Evolutionary conservation across 2,797 vertebrate genomes (phyloP).

Genomic region (Valencia hispanica): DNA sequence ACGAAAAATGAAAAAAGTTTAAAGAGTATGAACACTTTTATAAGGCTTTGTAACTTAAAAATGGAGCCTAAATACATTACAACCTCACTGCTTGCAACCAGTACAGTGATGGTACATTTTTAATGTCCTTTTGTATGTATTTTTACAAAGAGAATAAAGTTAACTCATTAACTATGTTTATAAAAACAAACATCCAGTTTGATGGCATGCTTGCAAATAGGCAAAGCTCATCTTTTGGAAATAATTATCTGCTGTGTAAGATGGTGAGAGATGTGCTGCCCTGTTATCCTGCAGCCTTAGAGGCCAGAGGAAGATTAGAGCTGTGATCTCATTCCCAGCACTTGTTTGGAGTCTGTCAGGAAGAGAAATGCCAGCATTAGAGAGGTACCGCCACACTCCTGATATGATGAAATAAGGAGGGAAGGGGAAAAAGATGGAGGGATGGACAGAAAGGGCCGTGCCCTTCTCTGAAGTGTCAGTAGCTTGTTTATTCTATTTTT

Average conservation of each 20-base stretch:
- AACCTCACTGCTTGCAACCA: constrained; percentile 32
- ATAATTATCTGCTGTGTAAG: constrained; percentile 93
- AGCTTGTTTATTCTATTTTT: constrained; percentile 93
- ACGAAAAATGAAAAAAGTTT: not conserved
- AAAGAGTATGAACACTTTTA: not conserved
- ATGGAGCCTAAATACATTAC: constrained; percentile 41
- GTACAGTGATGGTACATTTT: constrained; percentile 31
- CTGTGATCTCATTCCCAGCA: constrained; percentile 98
- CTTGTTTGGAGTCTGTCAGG: constrained; percentile 99
- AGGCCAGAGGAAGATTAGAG: constrained; percentile 98
- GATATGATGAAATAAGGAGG: constrained; percentile 98
- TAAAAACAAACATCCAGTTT: constrained; percentile 47
- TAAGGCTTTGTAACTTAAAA: constrained; percentile 16
- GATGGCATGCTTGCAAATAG: constrained; percentile 53
- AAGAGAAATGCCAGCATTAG: constrained; percentile 99
- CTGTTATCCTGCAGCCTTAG: constrained; percentile 87
- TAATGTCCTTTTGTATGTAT: constrained; percentile 48
- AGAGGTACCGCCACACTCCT: constrained; percentile 96
- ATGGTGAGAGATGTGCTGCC: constrained; percentile 79
- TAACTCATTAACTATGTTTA: constrained; percentile 58
- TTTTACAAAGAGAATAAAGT: constrained; percentile 55
- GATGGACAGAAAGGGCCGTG: constrained; percentile 77
- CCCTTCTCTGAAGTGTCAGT: constrained; percentile 82
- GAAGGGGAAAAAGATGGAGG: constrained; percentile 76
- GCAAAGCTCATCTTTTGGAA: constrained; percentile 86